phyloP scores from a whole-genome alignment of 2,113 vertebrate species.

The Megaleporinus macrocephalus region DNA sequence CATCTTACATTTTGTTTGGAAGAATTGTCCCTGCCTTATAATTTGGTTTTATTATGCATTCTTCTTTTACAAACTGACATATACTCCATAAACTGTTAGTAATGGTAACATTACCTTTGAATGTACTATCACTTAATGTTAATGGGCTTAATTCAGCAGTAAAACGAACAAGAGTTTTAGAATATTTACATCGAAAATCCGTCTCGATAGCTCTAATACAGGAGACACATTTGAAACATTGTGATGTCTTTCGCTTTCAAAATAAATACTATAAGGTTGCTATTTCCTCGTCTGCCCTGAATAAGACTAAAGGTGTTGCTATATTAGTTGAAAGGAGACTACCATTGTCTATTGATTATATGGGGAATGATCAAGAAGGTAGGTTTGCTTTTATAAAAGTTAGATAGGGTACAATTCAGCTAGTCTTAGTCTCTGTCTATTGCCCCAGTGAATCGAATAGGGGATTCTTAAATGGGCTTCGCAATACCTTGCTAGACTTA shows the following conservation, averaged over 20 bases:
- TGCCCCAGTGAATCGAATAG: no score
- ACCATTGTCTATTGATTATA: not conserved
- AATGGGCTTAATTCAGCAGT: slow-evolving; percentile 7
- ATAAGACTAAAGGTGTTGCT: slow-evolving; percentile 14
- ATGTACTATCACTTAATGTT: not conserved
- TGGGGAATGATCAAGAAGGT: not conserved
- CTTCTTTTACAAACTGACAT: not conserved
- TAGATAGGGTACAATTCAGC: no score
- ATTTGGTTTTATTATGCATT: no score
- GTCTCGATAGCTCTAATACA: not conserved
- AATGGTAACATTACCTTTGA: not conserved
- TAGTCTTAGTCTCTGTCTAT: no score
- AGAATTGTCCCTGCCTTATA: no score
- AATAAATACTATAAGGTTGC: slow-evolving; percentile 18
- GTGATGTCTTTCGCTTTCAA: slow-evolving; percentile 5
- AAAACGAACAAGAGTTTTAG: slow-evolving; percentile 18
- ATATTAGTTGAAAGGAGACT: slow-evolving; percentile 22
- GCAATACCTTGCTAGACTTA: no score
- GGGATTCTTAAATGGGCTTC: no score
- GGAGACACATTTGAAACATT: slow-evolving; percentile 35
- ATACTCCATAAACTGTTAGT: not conserved
- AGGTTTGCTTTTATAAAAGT: not conserved
- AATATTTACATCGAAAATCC: slow-evolving; percentile 20
- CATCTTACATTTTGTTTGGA: no score
- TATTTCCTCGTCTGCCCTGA: not conserved